Percentiles rank a stretch among this genome's conserved stretches.
phyloP scores from a whole-genome alignment of 2,888 invertebrate genomes.

The Pachycephus smyrnensis region DNA sequence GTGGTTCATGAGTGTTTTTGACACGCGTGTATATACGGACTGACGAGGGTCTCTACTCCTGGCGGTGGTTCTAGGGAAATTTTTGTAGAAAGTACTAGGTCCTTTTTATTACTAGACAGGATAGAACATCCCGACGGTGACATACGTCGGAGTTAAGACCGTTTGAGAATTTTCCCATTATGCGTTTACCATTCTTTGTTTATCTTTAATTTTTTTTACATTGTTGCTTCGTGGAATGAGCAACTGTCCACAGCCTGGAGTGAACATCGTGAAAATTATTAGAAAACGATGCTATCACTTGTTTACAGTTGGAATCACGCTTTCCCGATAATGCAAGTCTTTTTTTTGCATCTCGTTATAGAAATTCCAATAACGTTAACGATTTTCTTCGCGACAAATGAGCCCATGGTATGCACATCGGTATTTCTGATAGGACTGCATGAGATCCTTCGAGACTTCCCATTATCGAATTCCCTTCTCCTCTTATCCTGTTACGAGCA shows the following conservation, averaged over 20 bases:
- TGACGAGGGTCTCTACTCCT: not conserved
- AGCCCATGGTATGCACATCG: constrained; percentile 26
- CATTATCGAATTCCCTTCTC: constrained; percentile 22
- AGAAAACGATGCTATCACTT: not conserved
- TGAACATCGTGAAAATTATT: not conserved
- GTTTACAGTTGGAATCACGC: not conserved
- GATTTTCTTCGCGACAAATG: constrained; percentile 34
- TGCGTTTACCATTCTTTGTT: too few relatives aligned
- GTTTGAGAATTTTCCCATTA: not conserved
- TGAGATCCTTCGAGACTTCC: not conserved
- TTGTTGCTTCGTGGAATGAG: not conserved
- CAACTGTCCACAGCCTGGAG: not conserved
- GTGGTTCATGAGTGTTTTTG: not conserved
- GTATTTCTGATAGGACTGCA: constrained; percentile 14
- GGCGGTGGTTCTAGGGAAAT: not conserved
- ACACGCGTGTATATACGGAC: not conserved
- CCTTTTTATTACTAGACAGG: not conserved
- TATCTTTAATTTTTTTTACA: not conserved
- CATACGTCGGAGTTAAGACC: not conserved
- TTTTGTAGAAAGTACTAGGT: not conserved
- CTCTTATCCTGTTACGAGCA: constrained; percentile 6
- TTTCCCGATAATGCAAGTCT: not conserved
- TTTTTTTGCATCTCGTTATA: not conserved
- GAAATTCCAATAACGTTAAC: constrained; percentile 40
- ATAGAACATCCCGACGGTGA: not conserved